These are phyloP conservation scores for Pristionchus arcanus DNA, from an alignment of 2,888 invertebrate genomes.

Conservation along the genomic window DNA sequence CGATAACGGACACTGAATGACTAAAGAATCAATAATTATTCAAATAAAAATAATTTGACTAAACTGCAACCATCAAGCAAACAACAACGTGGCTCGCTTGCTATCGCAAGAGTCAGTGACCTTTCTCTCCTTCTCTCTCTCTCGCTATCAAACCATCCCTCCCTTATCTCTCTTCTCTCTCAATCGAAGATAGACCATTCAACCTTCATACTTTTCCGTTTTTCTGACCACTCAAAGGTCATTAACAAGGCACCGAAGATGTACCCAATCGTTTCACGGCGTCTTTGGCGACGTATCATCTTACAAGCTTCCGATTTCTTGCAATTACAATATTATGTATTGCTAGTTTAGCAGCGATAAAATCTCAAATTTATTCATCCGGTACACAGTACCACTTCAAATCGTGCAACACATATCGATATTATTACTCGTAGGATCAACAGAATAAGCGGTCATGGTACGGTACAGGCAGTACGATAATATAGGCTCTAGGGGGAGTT, in stretches of 20 bases:
- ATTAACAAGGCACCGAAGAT: not conserved
- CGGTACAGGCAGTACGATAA: not conserved
- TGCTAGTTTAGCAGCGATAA: not conserved
- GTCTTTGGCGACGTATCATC: too few species aligned
- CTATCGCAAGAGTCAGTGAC: slow-evolving; percentile 34
- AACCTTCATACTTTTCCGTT: not conserved
- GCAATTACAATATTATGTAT: too few species aligned
- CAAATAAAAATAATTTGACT: too few species aligned
- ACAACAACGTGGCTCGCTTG: not conserved
- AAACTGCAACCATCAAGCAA: not conserved
- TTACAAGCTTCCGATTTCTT: too few species aligned
- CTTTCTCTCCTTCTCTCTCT: not conserved
- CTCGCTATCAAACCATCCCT: not conserved
- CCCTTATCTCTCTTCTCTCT: not conserved
- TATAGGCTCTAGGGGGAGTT: not conserved
- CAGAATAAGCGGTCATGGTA: slow-evolving; percentile 23
- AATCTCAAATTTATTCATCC: slow-evolving; percentile 11
- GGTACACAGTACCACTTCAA: slow-evolving; percentile 22
- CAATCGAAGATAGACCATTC: not conserved
- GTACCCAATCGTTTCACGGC: not conserved
- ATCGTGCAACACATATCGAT: slow-evolving; percentile 3
- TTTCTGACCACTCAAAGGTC: not conserved
- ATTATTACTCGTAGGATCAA: slow-evolving; percentile 41
- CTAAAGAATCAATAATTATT: too few species aligned
- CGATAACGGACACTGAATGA: not conserved